Conservation (phyloP, 2,797 vertebrate species). For the Oreochromis grahami region DNA sequence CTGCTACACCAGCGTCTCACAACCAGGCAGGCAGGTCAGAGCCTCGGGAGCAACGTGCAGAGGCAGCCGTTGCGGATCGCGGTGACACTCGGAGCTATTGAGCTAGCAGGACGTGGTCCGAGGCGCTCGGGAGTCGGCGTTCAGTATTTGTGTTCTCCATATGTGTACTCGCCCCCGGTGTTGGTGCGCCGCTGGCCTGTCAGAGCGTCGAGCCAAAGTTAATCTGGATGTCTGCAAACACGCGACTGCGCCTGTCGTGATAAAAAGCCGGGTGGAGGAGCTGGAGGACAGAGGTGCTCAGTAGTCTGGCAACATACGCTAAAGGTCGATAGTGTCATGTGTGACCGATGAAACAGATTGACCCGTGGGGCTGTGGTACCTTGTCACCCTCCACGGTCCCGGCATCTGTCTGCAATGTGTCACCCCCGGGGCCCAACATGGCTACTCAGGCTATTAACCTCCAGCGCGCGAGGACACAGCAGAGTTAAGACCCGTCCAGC, state of each 20-base stretch:
- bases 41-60: conserved; percentile 26
- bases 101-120: conserved; percentile 52
- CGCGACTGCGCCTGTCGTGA: conserved; percentile 8
- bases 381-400: conserved; percentile 52
- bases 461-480: conserved; percentile 51
- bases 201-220: conserved; percentile 50
- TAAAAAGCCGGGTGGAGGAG: conserved; percentile 44
- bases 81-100: conserved; percentile 60
- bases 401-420: conserved; percentile 67
- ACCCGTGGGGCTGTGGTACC: conserved; percentile 51
- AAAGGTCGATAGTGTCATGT: conserved; percentile 68
- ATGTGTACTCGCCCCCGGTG: conserved; percentile 55
- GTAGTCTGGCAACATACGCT: conserved; percentile 57
- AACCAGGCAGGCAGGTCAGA: conserved; percentile 47
- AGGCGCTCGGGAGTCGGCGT: conserved; percentile 44
- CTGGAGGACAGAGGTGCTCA: conserved; percentile 46
- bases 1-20: conserved; percentile 37
- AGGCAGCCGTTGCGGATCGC: conserved; percentile 39
- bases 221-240: conserved; percentile 69
- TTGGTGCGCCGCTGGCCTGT: conserved; percentile 32
- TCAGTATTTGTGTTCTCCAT: conserved; percentile 42
- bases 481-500: conserved; percentile 51
- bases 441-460: conserved; percentile 73
- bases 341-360: conserved; percentile 71
- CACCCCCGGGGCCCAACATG: conserved; percentile 63